Conservation (phyloP, 2,888 invertebrate genomes). For the Athalia circularis region DNA sequence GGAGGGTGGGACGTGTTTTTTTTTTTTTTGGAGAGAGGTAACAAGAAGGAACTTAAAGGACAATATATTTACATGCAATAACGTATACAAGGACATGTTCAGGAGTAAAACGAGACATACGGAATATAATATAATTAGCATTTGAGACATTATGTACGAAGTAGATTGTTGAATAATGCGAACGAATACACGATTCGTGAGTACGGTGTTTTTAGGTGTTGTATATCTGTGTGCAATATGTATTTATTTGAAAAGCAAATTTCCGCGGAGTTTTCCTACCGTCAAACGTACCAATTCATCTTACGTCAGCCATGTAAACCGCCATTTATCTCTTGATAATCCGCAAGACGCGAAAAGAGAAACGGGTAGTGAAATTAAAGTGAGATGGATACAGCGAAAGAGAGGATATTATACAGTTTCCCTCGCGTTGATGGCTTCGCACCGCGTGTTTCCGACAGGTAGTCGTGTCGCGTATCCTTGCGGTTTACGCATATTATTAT, state of each 20-base stretch:
- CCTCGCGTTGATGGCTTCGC: not conserved
- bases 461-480: conserved; percentile 18
- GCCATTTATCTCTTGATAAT: conserved; percentile 37
- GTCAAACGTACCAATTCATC: conserved; percentile 28
- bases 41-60: too few relatives aligned
- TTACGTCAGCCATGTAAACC: conserved; percentile 30
- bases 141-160: too few relatives aligned
- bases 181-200: not conserved
- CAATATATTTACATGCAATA: too few relatives aligned
- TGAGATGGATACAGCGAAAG: conserved; percentile 17
- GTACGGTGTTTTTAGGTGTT: too few relatives aligned
- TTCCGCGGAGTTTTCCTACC: conserved; percentile 7
- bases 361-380: not conserved
- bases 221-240: not conserved
- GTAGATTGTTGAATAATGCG: too few relatives aligned
- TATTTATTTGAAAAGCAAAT: not conserved
- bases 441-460: conserved; percentile 34
- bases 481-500: not conserved
- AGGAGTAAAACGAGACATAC: too few relatives aligned
- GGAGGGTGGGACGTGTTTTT: too few relatives aligned
- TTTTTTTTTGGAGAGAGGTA: too few relatives aligned
- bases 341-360: not conserved
- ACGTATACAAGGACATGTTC: too few relatives aligned
- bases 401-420: not conserved
- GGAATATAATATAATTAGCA: too few relatives aligned